Evolutionary conservation across 2,113 vertebrate genomes (phyloP), one percentile per base, ranked within the genome.

Genomic region (Chascanopsetta lugubris): DNA sequence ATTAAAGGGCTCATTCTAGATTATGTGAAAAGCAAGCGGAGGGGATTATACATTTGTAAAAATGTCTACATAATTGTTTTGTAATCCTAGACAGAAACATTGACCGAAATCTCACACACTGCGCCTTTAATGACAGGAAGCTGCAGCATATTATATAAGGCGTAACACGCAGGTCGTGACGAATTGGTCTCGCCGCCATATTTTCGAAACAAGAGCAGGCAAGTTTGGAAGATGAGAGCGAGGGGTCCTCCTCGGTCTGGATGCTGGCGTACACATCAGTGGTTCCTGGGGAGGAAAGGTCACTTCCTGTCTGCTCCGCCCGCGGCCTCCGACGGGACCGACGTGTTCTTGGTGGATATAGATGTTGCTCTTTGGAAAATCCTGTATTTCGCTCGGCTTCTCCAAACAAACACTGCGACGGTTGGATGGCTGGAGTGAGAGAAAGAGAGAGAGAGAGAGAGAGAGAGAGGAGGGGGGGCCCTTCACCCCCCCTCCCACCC

Each of bases 361-460:
- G 61, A 49, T 50, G 22, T 42, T 51, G 40, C 15, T 4, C 59
- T 60, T 40, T 34, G 15, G 42, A 58, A 36, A 63, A 57, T 57
- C 50, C 32, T 29, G 43, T 20, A 7, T 25, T 40, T 75, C 13
- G 21, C 32, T 51, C 8, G 9, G 50, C 47, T 3, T 55, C 42
- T 58, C 36, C 63, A 45, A 66, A 72, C 75, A 75, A 74, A 61
- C 66, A 61, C 61, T 62, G 48, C 27, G 64, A 82, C 65, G 58
- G 61, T 36, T 58, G 60, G 63, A 73, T 73, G 67, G 38, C n/a
- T 13, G 38, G 17, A 40, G 8, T 40, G 15, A 73, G 71, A 78
- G 82, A 85, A 77, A 45, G 61, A 70, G 27, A 29, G 26, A 21
- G 43, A 26, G 47, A 50, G 51, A 49, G 53, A 45, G 47, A 13